These are phyloP conservation scores for Trinectes maculatus DNA, from an alignment of 2,113 vertebrate species.

Conservation along the genomic window DNA sequence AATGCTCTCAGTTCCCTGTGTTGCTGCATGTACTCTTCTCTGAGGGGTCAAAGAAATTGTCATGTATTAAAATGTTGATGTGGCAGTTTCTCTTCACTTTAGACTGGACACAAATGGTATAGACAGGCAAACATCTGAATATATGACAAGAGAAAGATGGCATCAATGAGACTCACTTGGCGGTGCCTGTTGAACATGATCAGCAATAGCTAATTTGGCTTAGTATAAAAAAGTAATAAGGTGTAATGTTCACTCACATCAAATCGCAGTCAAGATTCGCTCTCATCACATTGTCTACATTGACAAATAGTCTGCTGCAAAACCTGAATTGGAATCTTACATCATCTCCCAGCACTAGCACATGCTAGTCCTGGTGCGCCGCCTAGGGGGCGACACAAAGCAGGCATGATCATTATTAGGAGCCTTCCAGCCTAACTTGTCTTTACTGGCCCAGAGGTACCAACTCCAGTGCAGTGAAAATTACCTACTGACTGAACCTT, in stretches of 20 bases:
- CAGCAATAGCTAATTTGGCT: constrained; percentile 91
- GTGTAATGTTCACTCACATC: constrained; percentile 80
- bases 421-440: neutral
- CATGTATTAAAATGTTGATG: no score
- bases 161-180: constrained; percentile 84
- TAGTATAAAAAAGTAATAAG: neutral
- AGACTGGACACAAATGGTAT: neutral
- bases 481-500: neutral
- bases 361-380: constrained; percentile 81
- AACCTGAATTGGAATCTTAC: constrained; percentile 90
- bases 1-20: constrained; percentile 87
- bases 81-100: neutral
- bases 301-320: constrained; percentile 80
- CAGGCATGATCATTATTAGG: neutral
- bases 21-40: constrained; percentile 85
- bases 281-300: constrained; percentile 84
- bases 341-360: constrained; percentile 88
- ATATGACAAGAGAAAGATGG: no score
- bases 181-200: constrained; percentile 94
- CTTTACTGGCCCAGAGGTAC: neutral
- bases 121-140: neutral
- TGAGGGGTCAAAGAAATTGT: constrained; percentile 42
- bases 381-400: constrained; percentile 74
- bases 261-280: constrained; percentile 88
- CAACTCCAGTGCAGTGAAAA: neutral